Base-by-base conservation (phyloP, 53 echinoderm and acorn worm species). In the Antedon mediterranea region DNA sequence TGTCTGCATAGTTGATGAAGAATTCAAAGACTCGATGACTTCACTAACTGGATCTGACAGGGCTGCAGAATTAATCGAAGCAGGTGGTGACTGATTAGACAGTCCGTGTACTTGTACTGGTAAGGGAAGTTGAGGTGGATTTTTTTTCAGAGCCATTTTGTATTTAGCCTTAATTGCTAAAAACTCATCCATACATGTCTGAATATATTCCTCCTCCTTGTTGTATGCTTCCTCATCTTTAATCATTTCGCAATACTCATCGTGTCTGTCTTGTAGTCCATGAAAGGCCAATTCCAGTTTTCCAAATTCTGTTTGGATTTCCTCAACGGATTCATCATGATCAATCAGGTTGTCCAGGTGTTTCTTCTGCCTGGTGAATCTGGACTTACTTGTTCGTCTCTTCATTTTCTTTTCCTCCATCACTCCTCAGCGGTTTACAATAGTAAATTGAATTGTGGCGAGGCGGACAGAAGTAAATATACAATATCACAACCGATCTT, bases 231-330 rank as follows among this genome's bases (percentile, higher is more conserved):
- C 80, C 18, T 23, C 20, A 32, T 80, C 71, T 31, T 73, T 80
- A 43, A 79, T 79, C 3, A 74, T 82, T 31, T 78, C 84, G 28
- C 79, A 84, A 43, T 84, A 84, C 32, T 84, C 84, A 79, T 84
- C 75, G 33, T 84, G 84, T n/a, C 75, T 44, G 71, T 84, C 79
- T 74, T 79, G 75, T 73, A 84, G 70, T 43, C 75, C 79, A 27
- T 30, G 79, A 37, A 79, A 43, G 14, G 57, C 32, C 9, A 75
- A 27, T 73, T 84, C 84, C 29, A 84, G 74, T 29, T 84, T 84
- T 1, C 4, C 29, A 70, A 74, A 79, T 33, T 84, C 84, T 28
- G 31, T 37, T 73, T 30, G 71, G 33, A 84, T 44, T 28, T 84
- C 84, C 34, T 85, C 85, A 72, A 81, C 71, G 32, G 81, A 29